Evolutionary conservation across 2,888 invertebrate genomes (phyloP).

Genomic region (Mactromeris polynyma): DNA sequence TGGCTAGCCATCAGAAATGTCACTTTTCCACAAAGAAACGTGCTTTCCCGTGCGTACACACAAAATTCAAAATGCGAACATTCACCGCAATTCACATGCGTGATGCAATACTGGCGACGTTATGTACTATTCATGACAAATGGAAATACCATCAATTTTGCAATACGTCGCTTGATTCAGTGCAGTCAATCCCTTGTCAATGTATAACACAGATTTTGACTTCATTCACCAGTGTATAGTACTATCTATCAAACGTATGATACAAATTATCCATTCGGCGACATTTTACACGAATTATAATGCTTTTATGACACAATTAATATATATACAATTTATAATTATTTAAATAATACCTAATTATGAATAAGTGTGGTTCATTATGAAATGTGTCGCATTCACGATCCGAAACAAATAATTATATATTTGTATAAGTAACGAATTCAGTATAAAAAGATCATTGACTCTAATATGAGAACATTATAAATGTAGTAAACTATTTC

Average conservation of each 20-base stretch:
- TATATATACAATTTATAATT: too few relatives aligned
- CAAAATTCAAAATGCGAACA: neutral
- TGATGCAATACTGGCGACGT: neutral
- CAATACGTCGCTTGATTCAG: too few relatives aligned
- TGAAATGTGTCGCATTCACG: too few relatives aligned
- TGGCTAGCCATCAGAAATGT: conserved; percentile 12
- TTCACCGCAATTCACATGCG: neutral
- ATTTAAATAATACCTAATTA: too few relatives aligned
- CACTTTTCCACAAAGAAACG: neutral
- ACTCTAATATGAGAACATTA: too few relatives aligned
- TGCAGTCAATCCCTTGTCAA: too few relatives aligned
- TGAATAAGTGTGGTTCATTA: too few relatives aligned
- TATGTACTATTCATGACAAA: neutral
- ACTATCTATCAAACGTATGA: neutral
- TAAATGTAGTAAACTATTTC: too few relatives aligned
- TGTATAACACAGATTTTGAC: neutral
- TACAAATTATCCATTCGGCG: neutral
- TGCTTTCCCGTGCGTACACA: neutral
- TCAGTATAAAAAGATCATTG: too few relatives aligned
- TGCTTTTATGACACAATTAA: neutral
- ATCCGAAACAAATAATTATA: too few relatives aligned
- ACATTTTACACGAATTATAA: neutral
- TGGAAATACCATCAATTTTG: neutral
- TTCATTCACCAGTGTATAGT: neutral
- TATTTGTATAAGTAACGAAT: too few relatives aligned